Percentiles rank a stretch among this genome's conserved stretches.
These are phyloP conservation scores for Pseudomyrmex flavicornis DNA, from an alignment of 1,140 invertebrate genomes.

Conservation along the genomic window DNA sequence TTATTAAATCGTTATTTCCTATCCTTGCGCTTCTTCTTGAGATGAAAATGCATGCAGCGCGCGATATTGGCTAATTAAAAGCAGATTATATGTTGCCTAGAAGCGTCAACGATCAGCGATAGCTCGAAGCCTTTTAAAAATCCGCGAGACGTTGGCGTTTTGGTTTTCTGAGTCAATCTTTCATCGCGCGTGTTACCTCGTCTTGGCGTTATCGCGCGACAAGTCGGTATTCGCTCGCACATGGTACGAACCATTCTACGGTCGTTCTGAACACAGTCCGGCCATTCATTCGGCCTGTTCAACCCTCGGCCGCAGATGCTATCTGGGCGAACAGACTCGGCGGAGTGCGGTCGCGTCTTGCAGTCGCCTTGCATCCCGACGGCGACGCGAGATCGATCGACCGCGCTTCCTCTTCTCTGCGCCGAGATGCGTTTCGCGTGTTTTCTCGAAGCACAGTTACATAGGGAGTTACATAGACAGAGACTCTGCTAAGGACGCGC, in stretches of 20 bases:
- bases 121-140: slow-evolving; percentile 1
- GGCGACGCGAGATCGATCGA: slow-evolving; percentile 31
- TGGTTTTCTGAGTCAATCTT: not conserved
- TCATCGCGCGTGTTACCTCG: slow-evolving; percentile 55
- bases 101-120: not conserved
- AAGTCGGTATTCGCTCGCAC: slow-evolving; percentile 42
- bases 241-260: slow-evolving; percentile 17
- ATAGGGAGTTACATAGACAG: not conserved
- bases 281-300: slow-evolving; percentile 58
- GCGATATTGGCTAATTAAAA: not conserved
- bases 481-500: slow-evolving; percentile 69
- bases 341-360: slow-evolving; percentile 50
- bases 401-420: slow-evolving; percentile 21
- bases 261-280: slow-evolving; percentile 50
- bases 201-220: slow-evolving; percentile 25
- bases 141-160: slow-evolving; percentile 17
- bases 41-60: not conserved
- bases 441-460: not conserved
- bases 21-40: not conserved
- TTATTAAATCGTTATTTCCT: not conserved
- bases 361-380: slow-evolving; percentile 36
- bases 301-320: slow-evolving; percentile 32
- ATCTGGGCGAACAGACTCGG: slow-evolving; percentile 48
- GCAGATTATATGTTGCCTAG: slow-evolving; percentile 2
- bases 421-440: slow-evolving; percentile 12